These are phyloP conservation scores for Phoenicopterus ruber DNA, from an alignment of 2,113 vertebrate species.

Conservation along the genomic window DNA sequence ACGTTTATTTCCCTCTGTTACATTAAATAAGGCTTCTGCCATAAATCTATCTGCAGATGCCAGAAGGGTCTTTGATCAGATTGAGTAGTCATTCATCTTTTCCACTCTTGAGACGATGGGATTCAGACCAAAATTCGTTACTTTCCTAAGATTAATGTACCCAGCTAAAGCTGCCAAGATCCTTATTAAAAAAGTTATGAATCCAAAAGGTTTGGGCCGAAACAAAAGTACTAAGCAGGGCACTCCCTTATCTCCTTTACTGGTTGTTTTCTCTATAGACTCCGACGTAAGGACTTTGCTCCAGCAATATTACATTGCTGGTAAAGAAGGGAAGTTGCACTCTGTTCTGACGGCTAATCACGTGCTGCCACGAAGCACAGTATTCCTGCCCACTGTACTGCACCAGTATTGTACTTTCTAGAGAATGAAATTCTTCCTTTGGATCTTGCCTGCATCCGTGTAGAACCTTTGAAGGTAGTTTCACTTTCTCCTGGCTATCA, in stretches of 20 bases:
- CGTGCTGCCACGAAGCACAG: not conserved
- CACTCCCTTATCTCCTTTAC: constrained; percentile 2
- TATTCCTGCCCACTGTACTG: not conserved
- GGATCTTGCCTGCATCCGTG: not conserved
- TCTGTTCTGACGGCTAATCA: not conserved
- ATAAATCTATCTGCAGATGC: constrained; percentile 33
- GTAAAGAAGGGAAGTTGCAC: not conserved
- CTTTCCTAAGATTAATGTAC: constrained; percentile 27
- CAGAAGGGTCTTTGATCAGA: constrained; percentile 28
- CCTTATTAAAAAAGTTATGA: constrained; percentile 32
- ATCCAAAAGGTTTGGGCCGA: not conserved
- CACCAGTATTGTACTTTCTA: not conserved
- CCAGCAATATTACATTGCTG: not conserved
- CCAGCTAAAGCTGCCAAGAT: constrained; percentile 6
- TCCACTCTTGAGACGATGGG: not conserved
- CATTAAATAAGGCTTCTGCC: constrained; percentile 21
- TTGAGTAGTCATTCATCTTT: not conserved
- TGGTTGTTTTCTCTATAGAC: not conserved
- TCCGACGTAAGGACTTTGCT: constrained; percentile 11
- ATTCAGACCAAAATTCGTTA: constrained; percentile 45
- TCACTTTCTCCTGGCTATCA: not conserved
- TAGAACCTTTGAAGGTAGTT: not conserved
- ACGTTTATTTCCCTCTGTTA: not conserved
- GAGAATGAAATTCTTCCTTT: not conserved
- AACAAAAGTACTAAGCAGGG: not conserved